Percentiles rank a stretch among this genome's conserved stretches.
phyloP scores from a whole-genome alignment of 1,140 invertebrate species.

The Drosophila paulistorum region DNA sequence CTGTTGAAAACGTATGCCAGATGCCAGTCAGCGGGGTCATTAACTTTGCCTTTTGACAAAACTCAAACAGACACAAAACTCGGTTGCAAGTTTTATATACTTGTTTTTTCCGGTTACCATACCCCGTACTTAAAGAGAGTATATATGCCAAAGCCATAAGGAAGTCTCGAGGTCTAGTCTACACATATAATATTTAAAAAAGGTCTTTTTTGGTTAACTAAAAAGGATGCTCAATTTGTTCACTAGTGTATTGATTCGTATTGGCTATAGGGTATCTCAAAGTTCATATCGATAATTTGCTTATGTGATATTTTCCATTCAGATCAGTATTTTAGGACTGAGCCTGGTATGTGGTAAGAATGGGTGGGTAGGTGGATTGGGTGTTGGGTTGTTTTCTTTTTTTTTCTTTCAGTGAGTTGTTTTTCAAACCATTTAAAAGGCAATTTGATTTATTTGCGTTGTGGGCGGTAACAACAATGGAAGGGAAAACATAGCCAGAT shows the following conservation, averaged over 20 bases:
- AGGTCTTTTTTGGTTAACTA: no score
- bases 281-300: constrained; percentile 2
- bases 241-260: background rate
- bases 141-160: background rate
- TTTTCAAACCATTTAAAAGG: constrained; percentile 46
- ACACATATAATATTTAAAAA: no score
- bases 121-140: background rate
- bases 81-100: constrained; percentile 9
- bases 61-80: constrained; percentile 2
- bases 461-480: constrained; percentile 28
- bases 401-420: background rate
- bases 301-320: constrained; percentile 28
- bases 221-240: constrained; percentile 9
- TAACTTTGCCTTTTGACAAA: constrained; percentile 42
- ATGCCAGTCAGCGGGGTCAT: constrained; percentile 54
- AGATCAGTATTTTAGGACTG: background rate
- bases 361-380: no score
- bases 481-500: constrained; percentile 40
- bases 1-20: constrained; percentile 45
- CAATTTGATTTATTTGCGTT: constrained; percentile 64
- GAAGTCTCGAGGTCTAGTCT: no score
- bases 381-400: background rate
- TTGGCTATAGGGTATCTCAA: no score
- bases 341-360: background rate
- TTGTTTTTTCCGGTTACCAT: constrained; percentile 3